phyloP scores from a whole-genome alignment of 2,888 invertebrate genomes.

The Antheraea assamensis region DNA sequence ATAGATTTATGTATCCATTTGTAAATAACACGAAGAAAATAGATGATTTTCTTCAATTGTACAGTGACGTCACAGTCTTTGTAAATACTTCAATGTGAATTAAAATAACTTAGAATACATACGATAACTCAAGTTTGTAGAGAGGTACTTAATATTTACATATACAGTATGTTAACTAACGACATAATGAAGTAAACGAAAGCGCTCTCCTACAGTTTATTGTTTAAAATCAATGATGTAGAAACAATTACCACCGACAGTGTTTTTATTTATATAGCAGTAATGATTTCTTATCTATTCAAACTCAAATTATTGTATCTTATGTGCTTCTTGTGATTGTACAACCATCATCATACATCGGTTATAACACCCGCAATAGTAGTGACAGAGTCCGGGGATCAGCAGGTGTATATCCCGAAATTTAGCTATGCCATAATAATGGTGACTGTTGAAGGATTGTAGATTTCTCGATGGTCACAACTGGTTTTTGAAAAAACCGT shows the following conservation, averaged over 20 bases:
- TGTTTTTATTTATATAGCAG: no score
- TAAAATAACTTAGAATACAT: not conserved
- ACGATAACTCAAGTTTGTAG: not conserved
- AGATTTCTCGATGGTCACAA: no score
- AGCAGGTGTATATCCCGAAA: no score
- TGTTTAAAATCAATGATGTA: not conserved
- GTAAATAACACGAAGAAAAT: not conserved
- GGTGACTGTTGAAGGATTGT: no score
- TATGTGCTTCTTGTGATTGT: no score
- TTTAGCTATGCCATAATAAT: no score
- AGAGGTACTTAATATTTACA: not conserved
- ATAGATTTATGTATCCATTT: not conserved
- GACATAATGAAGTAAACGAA: not conserved
- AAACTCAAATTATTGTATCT: no score
- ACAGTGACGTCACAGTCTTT: not conserved
- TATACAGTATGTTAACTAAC: not conserved
- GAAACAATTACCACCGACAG: not conserved
- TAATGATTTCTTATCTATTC: no score
- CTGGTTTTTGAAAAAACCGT: no score
- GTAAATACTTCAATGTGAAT: not conserved
- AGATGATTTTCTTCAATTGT: slow-evolving; percentile 3
- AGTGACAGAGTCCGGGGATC: no score
- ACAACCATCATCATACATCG: no score
- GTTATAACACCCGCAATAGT: no score
- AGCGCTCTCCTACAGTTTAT: not conserved